Conservation (phyloP, 2,888 invertebrate species). For the Coenonympha glycerion region DNA sequence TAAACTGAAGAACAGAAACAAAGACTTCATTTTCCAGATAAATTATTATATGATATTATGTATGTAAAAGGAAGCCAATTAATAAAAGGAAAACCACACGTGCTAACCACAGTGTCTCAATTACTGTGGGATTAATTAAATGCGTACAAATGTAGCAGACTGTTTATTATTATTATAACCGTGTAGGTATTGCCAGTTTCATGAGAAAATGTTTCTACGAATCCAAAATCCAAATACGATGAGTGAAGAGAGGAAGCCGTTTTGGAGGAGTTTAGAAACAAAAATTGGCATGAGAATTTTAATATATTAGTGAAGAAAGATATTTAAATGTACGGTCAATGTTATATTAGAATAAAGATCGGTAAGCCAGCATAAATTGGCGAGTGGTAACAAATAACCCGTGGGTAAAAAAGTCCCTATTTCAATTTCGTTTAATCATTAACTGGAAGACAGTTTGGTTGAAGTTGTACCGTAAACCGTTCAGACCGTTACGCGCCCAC, state of each 20-base stretch:
- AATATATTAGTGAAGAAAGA: too few species aligned
- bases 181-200: too few species aligned
- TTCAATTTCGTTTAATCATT: not conserved
- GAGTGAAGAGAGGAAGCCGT: too few species aligned
- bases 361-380: not conserved
- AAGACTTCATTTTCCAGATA: not conserved
- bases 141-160: too few species aligned
- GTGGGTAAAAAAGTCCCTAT: not conserved
- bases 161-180: too few species aligned
- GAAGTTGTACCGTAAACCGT: conserved; percentile 17
- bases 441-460: conserved; percentile 5
- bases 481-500: conserved; percentile 19
- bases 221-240: too few species aligned
- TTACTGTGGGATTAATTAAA: not conserved
- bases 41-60: too few species aligned
- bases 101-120: not conserved
- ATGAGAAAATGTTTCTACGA: too few species aligned
- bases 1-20: not conserved
- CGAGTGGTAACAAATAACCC: not conserved
- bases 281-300: too few species aligned
- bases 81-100: not conserved
- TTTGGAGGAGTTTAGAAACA: too few species aligned
- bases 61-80: not conserved
- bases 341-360: too few species aligned
- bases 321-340: too few species aligned